Evolutionary conservation across 2,113 vertebrate genomes (phyloP), one percentile per base, ranked within the genome.

Genomic region (Thunnus thynnus): DNA sequence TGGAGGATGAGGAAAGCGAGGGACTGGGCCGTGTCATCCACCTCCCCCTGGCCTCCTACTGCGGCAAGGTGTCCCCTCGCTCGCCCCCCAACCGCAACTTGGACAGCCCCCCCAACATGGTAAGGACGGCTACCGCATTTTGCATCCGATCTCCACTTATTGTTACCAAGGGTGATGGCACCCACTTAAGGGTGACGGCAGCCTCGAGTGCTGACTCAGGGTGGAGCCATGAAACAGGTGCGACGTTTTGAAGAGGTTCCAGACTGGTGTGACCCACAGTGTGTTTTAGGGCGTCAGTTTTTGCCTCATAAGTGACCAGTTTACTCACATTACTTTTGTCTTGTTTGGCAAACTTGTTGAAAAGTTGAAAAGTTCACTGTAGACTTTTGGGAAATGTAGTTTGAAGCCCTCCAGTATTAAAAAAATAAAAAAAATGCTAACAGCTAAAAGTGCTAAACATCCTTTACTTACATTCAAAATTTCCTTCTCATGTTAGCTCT

Each of bases 21-120:
- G 96, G 97, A 95, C 96, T 97, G 92, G 96, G 90, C 72, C 88
- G 93, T 93, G 97, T 98, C 96, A 98, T 98, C 96, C 98, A 99
- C 96, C 97, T 99, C 95, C 97, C 98, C 92, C 95, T 99, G 96
- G 97, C 96, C 95, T 96, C 97, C 94, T 99, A 97, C 95, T 97
- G 97, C 95, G 96, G 96, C 96, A 99, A 98, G 95, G 94, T 94
- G 89, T 95, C 95, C 88, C 96, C 97, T 90, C 97, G 96, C 92
- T 97, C 95, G 13, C 96, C 97, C 94, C 96, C 95, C 85, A 95
- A 96, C 86, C 91, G 91, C 47, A 82, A 80, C 94, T 96, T 95
- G 94, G 97, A 98, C 95, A 99, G 97, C 95, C 97, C 97, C 93
- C 92, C 96, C 90, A 96, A 91, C 97, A 96, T 90, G 85, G 93